phyloP scores from a whole-genome alignment of 1,140 invertebrate species.

The Drosophila bifasciata region DNA sequence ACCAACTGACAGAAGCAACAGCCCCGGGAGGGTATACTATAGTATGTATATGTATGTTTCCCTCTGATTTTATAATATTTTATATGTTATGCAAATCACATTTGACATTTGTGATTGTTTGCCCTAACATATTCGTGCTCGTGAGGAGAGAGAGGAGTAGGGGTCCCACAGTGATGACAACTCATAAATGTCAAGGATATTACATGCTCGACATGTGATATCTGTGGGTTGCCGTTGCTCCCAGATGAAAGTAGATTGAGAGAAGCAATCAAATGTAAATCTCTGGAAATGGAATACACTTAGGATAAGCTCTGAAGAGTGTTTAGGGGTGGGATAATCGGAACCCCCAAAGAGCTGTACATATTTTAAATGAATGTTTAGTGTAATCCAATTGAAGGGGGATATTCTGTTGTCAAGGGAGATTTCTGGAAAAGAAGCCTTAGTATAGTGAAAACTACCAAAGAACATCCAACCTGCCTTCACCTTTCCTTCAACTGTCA shows the following conservation, averaged over 20 bases:
- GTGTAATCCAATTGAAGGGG: constrained; percentile 9
- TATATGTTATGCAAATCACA: constrained; percentile 58
- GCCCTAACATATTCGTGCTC: constrained; percentile 15
- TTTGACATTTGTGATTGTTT: constrained; percentile 62
- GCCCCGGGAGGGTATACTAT: constrained; percentile 27
- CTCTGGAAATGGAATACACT: constrained; percentile 8
- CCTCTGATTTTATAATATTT: constrained; percentile 7
- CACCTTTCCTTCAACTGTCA: constrained; percentile 5
- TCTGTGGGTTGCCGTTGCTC: constrained; percentile 17
- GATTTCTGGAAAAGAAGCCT: background rate
- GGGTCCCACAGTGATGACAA: constrained; percentile 23
- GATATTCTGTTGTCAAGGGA: too few relatives aligned
- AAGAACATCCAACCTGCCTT: too few relatives aligned
- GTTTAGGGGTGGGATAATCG: constrained; percentile 6
- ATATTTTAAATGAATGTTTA: constrained; percentile 32
- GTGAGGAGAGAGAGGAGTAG: background rate
- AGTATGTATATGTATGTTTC: too few relatives aligned
- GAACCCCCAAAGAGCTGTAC: constrained; percentile 11
- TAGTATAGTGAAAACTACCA: too few relatives aligned
- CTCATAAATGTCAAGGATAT: constrained; percentile 66
- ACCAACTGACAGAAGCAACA: constrained; percentile 30
- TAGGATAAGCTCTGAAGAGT: background rate
- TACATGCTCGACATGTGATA: constrained; percentile 25
- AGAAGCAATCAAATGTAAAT: constrained; percentile 47
- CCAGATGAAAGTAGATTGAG: constrained; percentile 45